Evolutionary conservation across 2,113 vertebrate genomes (phyloP).

Genomic region (Larimichthys polyactis): DNA sequence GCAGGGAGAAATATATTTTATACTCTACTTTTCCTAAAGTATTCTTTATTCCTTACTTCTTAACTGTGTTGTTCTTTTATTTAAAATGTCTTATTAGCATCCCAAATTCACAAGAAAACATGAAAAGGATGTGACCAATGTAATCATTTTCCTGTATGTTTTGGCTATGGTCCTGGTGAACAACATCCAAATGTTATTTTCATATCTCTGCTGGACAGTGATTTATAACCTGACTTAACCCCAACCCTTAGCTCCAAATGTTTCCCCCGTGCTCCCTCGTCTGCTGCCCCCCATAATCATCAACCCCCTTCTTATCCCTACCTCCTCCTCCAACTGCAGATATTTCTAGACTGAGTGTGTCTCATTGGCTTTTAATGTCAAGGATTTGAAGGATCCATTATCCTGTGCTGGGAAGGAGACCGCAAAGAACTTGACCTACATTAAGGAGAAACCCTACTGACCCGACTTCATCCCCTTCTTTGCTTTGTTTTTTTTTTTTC

Average conservation of each 20-base stretch:
- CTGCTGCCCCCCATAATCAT: not conserved
- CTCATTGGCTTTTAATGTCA: constrained; percentile 24
- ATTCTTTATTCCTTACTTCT: too few relatives aligned
- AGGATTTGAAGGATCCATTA: constrained; percentile 20
- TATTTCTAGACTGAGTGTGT: not conserved
- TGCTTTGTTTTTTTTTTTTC: not conserved
- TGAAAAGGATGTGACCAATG: not conserved
- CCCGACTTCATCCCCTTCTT: not conserved
- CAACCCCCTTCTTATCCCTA: not conserved
- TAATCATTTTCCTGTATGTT: not conserved
- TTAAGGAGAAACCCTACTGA: not conserved
- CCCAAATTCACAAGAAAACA: not conserved
- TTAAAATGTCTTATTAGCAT: constrained; percentile 1
- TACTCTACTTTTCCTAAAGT: not conserved
- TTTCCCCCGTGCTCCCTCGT: not conserved
- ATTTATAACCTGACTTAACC: not conserved
- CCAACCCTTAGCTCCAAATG: not conserved
- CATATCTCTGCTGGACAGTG: not conserved
- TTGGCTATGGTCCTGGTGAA: too few relatives aligned
- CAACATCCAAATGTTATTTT: not conserved
- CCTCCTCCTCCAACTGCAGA: not conserved
- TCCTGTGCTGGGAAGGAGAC: not conserved
- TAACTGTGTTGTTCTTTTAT: too few relatives aligned
- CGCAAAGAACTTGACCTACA: constrained; percentile 16
- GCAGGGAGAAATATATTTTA: not conserved